Conservation (phyloP, 2,113 vertebrate genomes). For the Hyperopisus bebe region DNA sequence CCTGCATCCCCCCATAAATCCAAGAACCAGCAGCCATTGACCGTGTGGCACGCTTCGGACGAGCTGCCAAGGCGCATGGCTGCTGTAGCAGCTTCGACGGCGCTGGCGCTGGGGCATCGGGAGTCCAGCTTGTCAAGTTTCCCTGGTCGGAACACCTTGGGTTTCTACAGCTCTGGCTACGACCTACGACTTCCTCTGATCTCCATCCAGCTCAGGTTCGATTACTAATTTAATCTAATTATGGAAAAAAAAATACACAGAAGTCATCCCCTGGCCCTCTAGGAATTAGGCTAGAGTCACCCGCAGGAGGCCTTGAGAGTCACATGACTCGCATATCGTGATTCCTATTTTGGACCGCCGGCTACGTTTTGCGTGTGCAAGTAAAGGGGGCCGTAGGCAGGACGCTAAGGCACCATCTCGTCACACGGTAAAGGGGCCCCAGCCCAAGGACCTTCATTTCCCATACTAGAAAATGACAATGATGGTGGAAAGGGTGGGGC, state of each 20-base stretch:
- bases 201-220: slow-evolving; percentile 47
- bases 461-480: slow-evolving; percentile 14
- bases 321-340: slow-evolving; percentile 41
- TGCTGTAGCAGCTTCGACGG: background rate
- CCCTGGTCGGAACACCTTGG: background rate
- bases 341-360: slow-evolving; percentile 67
- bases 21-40: background rate
- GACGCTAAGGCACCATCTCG: slow-evolving; percentile 65
- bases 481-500: background rate
- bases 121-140: background rate
- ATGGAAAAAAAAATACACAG: slow-evolving; percentile 62
- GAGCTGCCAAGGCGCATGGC: background rate
- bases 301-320: slow-evolving; percentile 39
- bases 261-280: slow-evolving; percentile 41
- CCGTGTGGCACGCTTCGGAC: background rate
- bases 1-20: background rate
- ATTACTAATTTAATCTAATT: slow-evolving; percentile 58
- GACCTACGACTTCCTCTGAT: slow-evolving; percentile 32
- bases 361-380: slow-evolving; percentile 65
- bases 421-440: slow-evolving; percentile 62
- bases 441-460: slow-evolving; percentile 44
- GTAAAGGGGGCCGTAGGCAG: slow-evolving; percentile 53
- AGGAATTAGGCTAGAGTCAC: slow-evolving; percentile 22
- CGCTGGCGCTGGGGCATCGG: background rate
- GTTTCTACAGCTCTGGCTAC: slow-evolving; percentile 24